phyloP scores from a whole-genome alignment of 2,888 invertebrate genomes.

The Habroteleia sp. region DNA sequence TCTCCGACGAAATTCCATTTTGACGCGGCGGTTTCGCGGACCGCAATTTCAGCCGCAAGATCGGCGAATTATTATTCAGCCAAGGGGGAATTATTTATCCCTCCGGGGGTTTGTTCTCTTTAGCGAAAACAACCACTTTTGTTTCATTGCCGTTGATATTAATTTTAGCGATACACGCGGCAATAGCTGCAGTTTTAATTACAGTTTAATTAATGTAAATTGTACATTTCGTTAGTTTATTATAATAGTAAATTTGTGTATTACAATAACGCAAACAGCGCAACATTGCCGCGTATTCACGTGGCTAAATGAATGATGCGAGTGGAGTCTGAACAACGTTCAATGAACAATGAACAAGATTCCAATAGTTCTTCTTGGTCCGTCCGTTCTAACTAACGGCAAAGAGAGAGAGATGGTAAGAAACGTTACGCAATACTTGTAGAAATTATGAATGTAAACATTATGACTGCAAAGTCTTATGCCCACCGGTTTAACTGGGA shows the following conservation, averaged over 20 bases:
- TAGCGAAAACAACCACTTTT: background rate
- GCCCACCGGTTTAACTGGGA: too few relatives aligned
- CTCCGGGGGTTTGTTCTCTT: too few relatives aligned
- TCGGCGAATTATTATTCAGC: background rate
- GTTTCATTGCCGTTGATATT: conserved; percentile 12
- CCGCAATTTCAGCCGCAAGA: too few relatives aligned
- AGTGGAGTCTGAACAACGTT: too few relatives aligned
- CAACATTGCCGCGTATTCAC: conserved; percentile 15
- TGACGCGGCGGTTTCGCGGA: background rate
- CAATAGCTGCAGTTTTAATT: conserved; percentile 19
- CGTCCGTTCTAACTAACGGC: too few relatives aligned
- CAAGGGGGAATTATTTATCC: background rate
- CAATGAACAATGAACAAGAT: too few relatives aligned
- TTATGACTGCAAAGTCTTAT: too few relatives aligned
- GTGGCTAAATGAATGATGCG: background rate
- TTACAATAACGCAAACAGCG: conserved; percentile 8
- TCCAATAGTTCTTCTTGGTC: too few relatives aligned
- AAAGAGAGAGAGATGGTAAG: too few relatives aligned
- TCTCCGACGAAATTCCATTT: background rate
- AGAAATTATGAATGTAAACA: too few relatives aligned
- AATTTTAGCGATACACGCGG: conserved; percentile 12
- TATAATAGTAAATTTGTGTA: conserved; percentile 26
- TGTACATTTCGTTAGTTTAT: conserved; percentile 19
- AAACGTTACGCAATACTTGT: too few relatives aligned
- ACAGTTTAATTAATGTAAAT: conserved; percentile 27